phyloP scores from a whole-genome alignment of 1,140 invertebrate species.

The Amyelois transitella region DNA sequence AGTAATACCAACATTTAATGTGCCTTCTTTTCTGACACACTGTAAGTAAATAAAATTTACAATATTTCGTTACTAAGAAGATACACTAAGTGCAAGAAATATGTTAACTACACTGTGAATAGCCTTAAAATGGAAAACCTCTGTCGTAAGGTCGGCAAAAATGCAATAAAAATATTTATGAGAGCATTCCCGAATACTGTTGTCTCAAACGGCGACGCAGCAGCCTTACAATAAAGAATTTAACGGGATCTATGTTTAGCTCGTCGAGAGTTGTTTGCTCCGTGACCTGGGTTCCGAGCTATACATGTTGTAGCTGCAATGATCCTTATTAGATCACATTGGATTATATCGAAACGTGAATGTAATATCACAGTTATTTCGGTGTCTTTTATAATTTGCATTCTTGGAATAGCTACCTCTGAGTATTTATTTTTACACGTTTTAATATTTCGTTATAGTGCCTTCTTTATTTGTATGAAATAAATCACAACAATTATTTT shows the following conservation, averaged over 20 bases:
- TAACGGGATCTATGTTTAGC: slow-evolving; percentile 2
- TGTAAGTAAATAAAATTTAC: too few species aligned
- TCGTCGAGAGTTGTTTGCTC: slow-evolving; percentile 1
- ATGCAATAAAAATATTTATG: slow-evolving; percentile 1
- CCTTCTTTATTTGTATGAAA: too few species aligned
- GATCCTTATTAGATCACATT: neutral
- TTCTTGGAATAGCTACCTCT: neutral
- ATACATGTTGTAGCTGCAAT: neutral
- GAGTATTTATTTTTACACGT: too few species aligned
- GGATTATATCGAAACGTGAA: neutral
- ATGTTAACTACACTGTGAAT: too few species aligned
- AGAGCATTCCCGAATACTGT: neutral
- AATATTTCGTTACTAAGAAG: too few species aligned
- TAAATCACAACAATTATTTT: too few species aligned
- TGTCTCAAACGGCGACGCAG: neutral
- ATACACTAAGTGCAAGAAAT: too few species aligned
- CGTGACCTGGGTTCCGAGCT: neutral
- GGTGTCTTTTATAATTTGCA: too few species aligned
- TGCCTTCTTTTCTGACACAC: too few species aligned
- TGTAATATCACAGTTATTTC: neutral
- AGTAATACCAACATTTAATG: too few species aligned
- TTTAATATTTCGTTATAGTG: too few species aligned
- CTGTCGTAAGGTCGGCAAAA: neutral
- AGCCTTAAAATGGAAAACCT: too few species aligned
- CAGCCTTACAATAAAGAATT: slow-evolving; percentile 2